Conservation (phyloP, 2,888 invertebrate species). For the Phlogophora meticulosa region DNA sequence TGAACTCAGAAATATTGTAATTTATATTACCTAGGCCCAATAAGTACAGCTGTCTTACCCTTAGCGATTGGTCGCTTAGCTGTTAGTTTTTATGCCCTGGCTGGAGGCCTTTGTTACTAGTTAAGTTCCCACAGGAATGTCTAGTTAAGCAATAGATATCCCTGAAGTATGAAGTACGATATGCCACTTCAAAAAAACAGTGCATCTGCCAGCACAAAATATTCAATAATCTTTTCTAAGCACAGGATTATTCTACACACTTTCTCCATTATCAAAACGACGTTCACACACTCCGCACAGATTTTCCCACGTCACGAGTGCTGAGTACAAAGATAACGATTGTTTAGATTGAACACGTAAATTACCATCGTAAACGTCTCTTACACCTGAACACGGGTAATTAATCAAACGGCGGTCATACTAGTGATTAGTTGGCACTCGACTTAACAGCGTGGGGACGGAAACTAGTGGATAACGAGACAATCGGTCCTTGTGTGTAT, state of each 20-base stretch:
- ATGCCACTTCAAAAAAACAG: too few species aligned
- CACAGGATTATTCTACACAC: neutral
- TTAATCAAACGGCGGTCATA: conserved; percentile 52
- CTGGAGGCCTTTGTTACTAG: too few species aligned
- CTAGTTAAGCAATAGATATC: too few species aligned
- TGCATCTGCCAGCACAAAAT: neutral
- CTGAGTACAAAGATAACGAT: conserved; percentile 28
- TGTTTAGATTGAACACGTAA: conserved; percentile 40
- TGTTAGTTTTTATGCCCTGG: too few species aligned
- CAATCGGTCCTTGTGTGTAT: conserved; percentile 28
- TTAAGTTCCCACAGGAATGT: too few species aligned
- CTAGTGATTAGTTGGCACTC: conserved; percentile 50
- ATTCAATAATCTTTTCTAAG: neutral
- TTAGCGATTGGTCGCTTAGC: too few species aligned
- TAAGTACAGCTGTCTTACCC: too few species aligned
- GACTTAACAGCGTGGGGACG: conserved; percentile 38
- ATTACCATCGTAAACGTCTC: conserved; percentile 51
- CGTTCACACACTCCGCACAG: neutral
- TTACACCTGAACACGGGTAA: conserved; percentile 52
- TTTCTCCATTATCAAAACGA: conserved; percentile 20
- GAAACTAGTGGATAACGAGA: conserved; percentile 39
- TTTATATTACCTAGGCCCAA: too few species aligned
- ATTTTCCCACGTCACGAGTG: conserved; percentile 27
- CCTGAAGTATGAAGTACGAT: too few species aligned
- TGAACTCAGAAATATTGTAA: too few species aligned